Evolutionary conservation across 2,888 invertebrate species (phyloP).

Genomic region (Bellardia pandia): DNA sequence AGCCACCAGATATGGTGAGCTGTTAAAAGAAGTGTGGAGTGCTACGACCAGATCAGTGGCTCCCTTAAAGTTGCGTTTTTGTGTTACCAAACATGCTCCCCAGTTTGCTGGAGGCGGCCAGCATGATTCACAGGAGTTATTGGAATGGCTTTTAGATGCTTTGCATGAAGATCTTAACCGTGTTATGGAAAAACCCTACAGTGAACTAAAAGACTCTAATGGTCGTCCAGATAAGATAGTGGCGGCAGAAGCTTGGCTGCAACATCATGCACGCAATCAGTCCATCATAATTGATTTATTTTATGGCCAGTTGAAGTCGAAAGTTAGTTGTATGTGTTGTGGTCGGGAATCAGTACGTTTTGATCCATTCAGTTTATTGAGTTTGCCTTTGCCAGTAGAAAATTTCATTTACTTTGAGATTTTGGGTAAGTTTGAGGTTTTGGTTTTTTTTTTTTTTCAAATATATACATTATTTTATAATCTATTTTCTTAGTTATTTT

Average conservation of each 20-base stretch:
- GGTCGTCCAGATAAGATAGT: conserved; percentile 90
- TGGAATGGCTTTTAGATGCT: conserved; percentile 95
- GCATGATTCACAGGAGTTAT: conserved; percentile 96
- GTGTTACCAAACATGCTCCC: conserved; percentile 94
- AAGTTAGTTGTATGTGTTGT: conserved; percentile 92
- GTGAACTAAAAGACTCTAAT: conserved; percentile 90
- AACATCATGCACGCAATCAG: conserved; percentile 91
- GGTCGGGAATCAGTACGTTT: conserved; percentile 93
- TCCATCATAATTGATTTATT: conserved; percentile 95
- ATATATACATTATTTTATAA: neutral
- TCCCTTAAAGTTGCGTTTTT: conserved; percentile 93
- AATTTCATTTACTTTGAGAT: conserved; percentile 91
- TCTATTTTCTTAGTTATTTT: conserved; percentile 86
- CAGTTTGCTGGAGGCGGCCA: conserved; percentile 95
- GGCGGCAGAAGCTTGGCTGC: conserved; percentile 92
- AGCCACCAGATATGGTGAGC: conserved; percentile 90
- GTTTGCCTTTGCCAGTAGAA: conserved; percentile 95
- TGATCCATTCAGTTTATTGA: conserved; percentile 96
- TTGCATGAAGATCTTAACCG: conserved; percentile 96
- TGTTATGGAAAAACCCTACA: conserved; percentile 89
- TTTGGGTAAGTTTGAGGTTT: conserved; percentile 85
- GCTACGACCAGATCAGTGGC: conserved; percentile 93
- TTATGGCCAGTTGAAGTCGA: conserved; percentile 96
- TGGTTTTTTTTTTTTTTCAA: neutral
- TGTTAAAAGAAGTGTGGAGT: conserved; percentile 90